Evolutionary conservation across 1,140 invertebrate genomes (phyloP).

Genomic region (Halictus rubicundus): DNA sequence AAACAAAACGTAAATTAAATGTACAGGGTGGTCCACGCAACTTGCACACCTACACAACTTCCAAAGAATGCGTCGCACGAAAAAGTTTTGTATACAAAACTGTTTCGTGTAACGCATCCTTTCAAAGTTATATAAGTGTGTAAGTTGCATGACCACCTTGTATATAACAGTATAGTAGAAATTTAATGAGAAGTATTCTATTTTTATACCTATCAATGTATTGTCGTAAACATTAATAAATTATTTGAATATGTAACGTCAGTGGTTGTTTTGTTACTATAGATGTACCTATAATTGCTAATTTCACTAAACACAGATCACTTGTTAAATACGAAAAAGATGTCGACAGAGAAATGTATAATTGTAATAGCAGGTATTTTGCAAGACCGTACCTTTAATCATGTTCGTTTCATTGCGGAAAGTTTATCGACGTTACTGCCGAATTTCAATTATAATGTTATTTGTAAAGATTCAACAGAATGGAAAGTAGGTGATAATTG

Average conservation of each 20-base stretch:
- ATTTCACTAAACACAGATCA: slow-evolving; percentile 2
- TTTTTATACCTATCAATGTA: background rate
- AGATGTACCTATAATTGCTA: background rate
- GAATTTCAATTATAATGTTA: slow-evolving; percentile 49
- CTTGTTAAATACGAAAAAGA: slow-evolving; percentile 28
- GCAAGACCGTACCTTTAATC: slow-evolving; percentile 44
- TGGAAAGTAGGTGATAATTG: slow-evolving; percentile 53
- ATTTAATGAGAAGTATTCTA: background rate
- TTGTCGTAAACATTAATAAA: background rate
- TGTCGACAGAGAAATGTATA: slow-evolving; percentile 31
- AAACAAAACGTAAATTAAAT: too few species aligned
- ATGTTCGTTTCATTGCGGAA: slow-evolving; percentile 52
- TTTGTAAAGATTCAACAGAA: slow-evolving; percentile 37
- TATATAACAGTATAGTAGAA: background rate
- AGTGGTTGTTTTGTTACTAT: background rate
- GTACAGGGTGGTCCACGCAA: too few species aligned
- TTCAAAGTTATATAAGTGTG: too few species aligned
- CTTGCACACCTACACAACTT: too few species aligned
- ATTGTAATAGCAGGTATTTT: slow-evolving; percentile 50
- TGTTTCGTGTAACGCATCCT: too few species aligned
- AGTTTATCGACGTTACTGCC: slow-evolving; percentile 46
- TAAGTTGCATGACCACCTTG: too few species aligned
- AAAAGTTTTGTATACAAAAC: too few species aligned
- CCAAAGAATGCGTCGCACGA: too few species aligned
- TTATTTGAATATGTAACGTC: background rate